phyloP scores from a whole-genome alignment of 2,888 invertebrate genomes.

The Nephrotoma guestfalica region DNA sequence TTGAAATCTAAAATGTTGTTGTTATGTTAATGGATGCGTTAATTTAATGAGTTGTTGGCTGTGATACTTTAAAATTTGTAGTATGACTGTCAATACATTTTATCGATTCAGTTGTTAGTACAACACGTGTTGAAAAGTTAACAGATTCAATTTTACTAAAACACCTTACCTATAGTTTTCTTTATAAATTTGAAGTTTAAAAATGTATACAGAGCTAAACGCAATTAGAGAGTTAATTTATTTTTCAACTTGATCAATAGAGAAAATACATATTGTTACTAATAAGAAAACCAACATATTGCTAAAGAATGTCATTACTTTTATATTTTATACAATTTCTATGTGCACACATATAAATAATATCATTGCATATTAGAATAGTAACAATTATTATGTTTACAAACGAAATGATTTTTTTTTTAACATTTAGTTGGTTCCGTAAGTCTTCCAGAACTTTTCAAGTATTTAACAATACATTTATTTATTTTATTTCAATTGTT shows the following conservation, averaged over 20 bases:
- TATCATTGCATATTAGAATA: not conserved
- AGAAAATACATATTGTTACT: too few species aligned
- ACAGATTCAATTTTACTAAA: too few species aligned
- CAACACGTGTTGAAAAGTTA: not conserved
- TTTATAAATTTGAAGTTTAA: too few species aligned
- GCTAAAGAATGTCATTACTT: too few species aligned
- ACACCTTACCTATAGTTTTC: too few species aligned
- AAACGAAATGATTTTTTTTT: not conserved
- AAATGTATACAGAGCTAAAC: too few species aligned
- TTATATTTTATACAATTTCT: too few species aligned
- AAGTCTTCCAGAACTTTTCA: not conserved
- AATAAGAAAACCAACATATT: too few species aligned
- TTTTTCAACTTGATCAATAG: too few species aligned
- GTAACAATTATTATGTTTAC: not conserved
- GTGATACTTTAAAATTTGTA: too few species aligned
- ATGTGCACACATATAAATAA: too few species aligned
- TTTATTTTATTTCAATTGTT: not conserved
- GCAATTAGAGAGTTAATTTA: too few species aligned
- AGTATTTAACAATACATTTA: not conserved
- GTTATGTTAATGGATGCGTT: not conserved
- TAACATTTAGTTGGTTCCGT: not conserved
- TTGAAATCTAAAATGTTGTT: not conserved
- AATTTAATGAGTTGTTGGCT: not conserved
- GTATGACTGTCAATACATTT: not conserved
- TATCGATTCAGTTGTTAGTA: not conserved